Conservation (phyloP, 2,113 vertebrate genomes). For the Microtus pennsylvanicus region DNA sequence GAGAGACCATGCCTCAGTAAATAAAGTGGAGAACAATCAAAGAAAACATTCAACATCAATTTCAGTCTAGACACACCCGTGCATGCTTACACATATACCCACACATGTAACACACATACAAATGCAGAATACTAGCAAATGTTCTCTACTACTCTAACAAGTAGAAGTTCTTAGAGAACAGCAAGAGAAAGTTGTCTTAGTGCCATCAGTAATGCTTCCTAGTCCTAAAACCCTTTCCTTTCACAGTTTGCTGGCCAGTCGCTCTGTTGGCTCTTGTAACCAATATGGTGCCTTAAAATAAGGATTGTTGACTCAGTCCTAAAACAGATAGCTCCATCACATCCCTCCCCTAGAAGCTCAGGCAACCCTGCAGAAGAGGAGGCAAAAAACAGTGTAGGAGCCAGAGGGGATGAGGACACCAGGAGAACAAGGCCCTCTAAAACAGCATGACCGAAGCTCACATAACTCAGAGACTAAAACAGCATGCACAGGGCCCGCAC, state of each 20-base stretch:
- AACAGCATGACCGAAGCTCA: not conserved
- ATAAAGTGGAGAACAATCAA: not conserved
- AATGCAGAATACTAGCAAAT: not conserved
- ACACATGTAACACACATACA: not conserved
- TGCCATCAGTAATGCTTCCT: constrained; percentile 1
- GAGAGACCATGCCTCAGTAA: not conserved
- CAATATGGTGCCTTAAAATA: constrained; percentile 28
- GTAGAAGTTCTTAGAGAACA: constrained; percentile 41
- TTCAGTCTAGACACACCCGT: not conserved
- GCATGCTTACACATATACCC: not conserved
- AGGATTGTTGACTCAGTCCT: not conserved
- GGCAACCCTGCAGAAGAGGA: not conserved
- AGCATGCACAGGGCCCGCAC: not conserved
- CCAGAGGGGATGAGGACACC: not conserved
- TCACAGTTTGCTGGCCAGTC: not conserved
- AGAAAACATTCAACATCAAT: not conserved
- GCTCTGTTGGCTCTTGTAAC: not conserved
- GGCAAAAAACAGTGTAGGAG: not conserved
- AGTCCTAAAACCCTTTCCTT: not conserved
- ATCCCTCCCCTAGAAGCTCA: not conserved
- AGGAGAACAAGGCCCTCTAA: not conserved
- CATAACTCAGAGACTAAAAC: not conserved
- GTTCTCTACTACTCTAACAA: not conserved
- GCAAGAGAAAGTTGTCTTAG: constrained; percentile 33
- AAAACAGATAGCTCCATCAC: not conserved